A percentile compares a stretch with the other conserved stretches of the same genome.
Evolutionary conservation across 2,113 vertebrate species (phyloP).

Genomic region (Cebidichthys violaceus): DNA sequence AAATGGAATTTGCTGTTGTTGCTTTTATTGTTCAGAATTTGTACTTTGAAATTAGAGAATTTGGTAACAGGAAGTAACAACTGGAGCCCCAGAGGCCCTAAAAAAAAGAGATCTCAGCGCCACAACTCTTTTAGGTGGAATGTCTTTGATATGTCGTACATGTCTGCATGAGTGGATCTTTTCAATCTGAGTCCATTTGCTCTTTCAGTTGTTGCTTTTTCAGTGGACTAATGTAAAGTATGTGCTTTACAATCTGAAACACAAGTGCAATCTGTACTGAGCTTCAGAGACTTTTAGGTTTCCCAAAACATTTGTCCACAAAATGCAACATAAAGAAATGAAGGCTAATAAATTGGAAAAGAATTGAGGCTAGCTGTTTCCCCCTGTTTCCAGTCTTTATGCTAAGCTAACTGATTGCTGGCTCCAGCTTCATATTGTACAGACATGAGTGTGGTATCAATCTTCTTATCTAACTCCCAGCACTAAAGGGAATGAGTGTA

Average conservation of each 20-base stretch:
- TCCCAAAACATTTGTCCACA: slow-evolving; percentile 54
- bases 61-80: slow-evolving; percentile 36
- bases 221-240: slow-evolving; percentile 26
- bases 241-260: slow-evolving; percentile 53
- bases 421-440: slow-evolving; percentile 9
- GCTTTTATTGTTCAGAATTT: slow-evolving; percentile 24
- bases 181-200: slow-evolving; percentile 5
- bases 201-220: neutral
- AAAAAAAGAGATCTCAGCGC: slow-evolving; percentile 20
- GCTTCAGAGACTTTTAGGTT: slow-evolving; percentile 39
- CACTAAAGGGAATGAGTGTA: neutral
- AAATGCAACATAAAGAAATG: slow-evolving; percentile 9
- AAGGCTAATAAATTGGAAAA: neutral
- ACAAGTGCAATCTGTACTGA: slow-evolving; percentile 46
- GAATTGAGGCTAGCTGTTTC: neutral
- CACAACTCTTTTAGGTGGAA: slow-evolving; percentile 50
- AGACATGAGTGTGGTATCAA: neutral
- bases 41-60: slow-evolving; percentile 23
- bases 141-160: slow-evolving; percentile 40
- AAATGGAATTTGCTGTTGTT: neutral
- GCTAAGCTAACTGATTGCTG: neutral
- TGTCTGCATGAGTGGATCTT: slow-evolving; percentile 39
- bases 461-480: neutral
- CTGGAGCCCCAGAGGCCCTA: neutral
- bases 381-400: slow-evolving; percentile 4